These are phyloP conservation scores for Megalonaias nervosa DNA, from an alignment of 1,140 invertebrate species.

Conservation along the genomic window DNA sequence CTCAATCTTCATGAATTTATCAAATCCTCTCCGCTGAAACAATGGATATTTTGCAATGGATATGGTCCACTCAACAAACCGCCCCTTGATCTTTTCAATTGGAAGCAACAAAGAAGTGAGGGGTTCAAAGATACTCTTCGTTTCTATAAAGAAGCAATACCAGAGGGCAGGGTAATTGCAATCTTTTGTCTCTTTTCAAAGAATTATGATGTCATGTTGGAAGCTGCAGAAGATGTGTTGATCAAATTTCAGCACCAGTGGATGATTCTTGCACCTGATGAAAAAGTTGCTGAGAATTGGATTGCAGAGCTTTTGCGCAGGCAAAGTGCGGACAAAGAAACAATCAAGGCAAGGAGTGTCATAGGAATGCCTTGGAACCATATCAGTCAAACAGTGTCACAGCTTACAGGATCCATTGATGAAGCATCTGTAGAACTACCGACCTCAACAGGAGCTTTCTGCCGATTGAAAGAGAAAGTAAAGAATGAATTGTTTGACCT, in stretches of 20 bases:
- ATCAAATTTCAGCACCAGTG: slow-evolving; percentile 41
- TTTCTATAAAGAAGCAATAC: slow-evolving; percentile 38
- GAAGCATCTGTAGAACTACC: slow-evolving; percentile 20
- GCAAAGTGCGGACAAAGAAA: slow-evolving; percentile 28
- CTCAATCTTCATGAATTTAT: slow-evolving; percentile 12
- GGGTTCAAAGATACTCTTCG: slow-evolving; percentile 41
- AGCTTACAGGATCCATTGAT: slow-evolving; percentile 10
- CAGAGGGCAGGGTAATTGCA: slow-evolving; percentile 38
- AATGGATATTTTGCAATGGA: slow-evolving; percentile 42
- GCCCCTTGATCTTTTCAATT: slow-evolving; percentile 17
- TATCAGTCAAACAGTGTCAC: slow-evolving; percentile 28
- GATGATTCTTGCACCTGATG: slow-evolving; percentile 38
- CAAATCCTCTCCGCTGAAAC: slow-evolving; percentile 10
- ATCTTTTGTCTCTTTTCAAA: slow-evolving; percentile 46
- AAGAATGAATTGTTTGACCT: slow-evolving; percentile 34
- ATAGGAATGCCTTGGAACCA: slow-evolving; percentile 48
- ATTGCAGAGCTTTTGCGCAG: slow-evolving; percentile 28
- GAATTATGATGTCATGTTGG: slow-evolving; percentile 40
- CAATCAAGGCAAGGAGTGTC: slow-evolving; percentile 29
- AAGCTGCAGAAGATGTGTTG: slow-evolving; percentile 40
- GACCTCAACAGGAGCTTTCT: slow-evolving; percentile 31
- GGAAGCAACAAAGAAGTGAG: slow-evolving; percentile 37
- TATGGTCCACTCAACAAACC: slow-evolving; percentile 25
- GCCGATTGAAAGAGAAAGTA: slow-evolving; percentile 28
- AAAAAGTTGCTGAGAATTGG: slow-evolving; percentile 35